Evolutionary conservation across 2,113 vertebrate genomes (phyloP).

Genomic region (Herpailurus yagouaroundi): DNA sequence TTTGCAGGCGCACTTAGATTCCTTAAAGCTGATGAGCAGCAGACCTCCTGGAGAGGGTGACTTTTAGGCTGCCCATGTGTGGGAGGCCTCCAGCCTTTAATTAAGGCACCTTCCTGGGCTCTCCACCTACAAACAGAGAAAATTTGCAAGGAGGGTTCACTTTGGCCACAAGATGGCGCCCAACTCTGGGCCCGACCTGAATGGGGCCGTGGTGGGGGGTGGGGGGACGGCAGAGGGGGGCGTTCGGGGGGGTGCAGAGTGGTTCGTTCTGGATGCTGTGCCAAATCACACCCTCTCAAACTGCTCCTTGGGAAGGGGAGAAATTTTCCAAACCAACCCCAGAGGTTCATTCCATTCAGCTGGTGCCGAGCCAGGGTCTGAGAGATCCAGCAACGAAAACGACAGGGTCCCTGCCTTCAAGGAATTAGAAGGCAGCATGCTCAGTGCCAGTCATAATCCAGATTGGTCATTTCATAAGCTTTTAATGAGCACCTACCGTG

Average conservation of each 20-base stretch:
- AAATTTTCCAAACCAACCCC: neutral
- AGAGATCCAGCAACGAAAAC: neutral
- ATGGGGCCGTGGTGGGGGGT: neutral
- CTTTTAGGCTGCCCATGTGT: neutral
- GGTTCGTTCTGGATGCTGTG: neutral
- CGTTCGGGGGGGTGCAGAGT: neutral
- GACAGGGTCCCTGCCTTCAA: neutral
- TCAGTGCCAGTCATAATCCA: neutral
- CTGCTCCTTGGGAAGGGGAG: neutral
- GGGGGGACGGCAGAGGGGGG: too few relatives aligned
- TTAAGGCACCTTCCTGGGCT: neutral
- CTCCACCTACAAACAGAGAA: neutral
- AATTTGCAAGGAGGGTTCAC: neutral
- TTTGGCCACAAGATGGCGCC: constrained; percentile 54
- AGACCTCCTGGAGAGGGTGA: neutral
- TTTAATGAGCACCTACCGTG: neutral
- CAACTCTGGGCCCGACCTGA: neutral
- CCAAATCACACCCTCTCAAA: neutral
- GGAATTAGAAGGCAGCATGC: too few relatives aligned
- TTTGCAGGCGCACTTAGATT: neutral
- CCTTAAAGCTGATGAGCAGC: neutral
- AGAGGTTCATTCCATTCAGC: neutral
- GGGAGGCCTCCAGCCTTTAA: neutral
- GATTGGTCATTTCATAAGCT: neutral
- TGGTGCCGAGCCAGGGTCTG: neutral